Conservation (phyloP, 2,888 invertebrate species). For the Cecidostiba fungosa region DNA sequence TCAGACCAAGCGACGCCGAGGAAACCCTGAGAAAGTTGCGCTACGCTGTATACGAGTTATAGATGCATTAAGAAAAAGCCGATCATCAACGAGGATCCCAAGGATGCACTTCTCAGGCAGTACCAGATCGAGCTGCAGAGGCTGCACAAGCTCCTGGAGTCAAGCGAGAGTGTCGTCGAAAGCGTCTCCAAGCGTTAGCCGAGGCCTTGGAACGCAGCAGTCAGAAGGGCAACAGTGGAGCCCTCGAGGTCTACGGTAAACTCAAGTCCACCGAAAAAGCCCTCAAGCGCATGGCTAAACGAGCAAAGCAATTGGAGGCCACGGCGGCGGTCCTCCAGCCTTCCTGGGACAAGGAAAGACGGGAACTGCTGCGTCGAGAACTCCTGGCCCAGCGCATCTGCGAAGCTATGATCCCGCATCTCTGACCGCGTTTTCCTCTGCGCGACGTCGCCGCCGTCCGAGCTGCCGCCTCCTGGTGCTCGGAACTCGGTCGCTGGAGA, state of each 20-base stretch:
- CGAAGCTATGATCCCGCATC: slow-evolving; percentile 77
- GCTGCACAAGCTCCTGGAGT: slow-evolving; percentile 83
- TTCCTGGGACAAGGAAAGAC: slow-evolving; percentile 78
- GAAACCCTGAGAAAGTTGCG: slow-evolving; percentile 91
- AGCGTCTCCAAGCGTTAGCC: slow-evolving; percentile 74
- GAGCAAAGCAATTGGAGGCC: slow-evolving; percentile 75
- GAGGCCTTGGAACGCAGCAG: slow-evolving; percentile 75
- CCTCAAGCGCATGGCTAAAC: slow-evolving; percentile 76
- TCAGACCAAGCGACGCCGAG: slow-evolving; percentile 91
- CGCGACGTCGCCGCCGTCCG: slow-evolving; percentile 75
- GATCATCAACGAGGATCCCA: slow-evolving; percentile 93
- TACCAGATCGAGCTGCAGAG: slow-evolving; percentile 92
- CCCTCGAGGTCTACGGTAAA: slow-evolving; percentile 78
- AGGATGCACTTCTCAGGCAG: slow-evolving; percentile 91
- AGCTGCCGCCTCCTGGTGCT: slow-evolving; percentile 76
- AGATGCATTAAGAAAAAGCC: slow-evolving; percentile 94
- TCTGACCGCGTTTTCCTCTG: slow-evolving; percentile 78
- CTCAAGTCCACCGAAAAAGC: slow-evolving; percentile 78
- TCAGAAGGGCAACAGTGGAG: slow-evolving; percentile 75
- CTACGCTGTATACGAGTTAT: slow-evolving; percentile 92
- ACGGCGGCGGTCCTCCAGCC: slow-evolving; percentile 78
- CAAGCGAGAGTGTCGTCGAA: slow-evolving; percentile 72
- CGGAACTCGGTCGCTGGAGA: slow-evolving; percentile 77
- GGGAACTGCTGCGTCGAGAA: slow-evolving; percentile 77
- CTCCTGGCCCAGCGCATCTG: slow-evolving; percentile 76